phyloP scores from a whole-genome alignment of 2,797 vertebrate species.

The Sarcophilus harrisii region DNA sequence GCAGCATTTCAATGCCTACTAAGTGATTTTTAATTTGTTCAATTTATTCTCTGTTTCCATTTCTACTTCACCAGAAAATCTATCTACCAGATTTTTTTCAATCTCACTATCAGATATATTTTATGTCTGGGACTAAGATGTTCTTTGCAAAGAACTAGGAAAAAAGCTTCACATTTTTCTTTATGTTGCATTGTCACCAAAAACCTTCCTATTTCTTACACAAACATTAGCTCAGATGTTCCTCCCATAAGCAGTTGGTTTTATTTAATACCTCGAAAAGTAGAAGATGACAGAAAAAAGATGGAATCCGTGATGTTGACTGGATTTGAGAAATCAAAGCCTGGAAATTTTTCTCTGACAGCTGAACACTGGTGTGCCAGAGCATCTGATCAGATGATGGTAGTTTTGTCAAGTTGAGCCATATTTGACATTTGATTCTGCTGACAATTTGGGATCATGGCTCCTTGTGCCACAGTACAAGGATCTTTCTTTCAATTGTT shows the following conservation, averaged over 20 bases:
- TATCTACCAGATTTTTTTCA: not conserved
- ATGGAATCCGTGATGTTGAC: not conserved
- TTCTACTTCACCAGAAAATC: not conserved
- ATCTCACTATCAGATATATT: not conserved
- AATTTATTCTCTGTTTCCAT: not conserved
- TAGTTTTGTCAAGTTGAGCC: not conserved
- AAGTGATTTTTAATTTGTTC: not conserved
- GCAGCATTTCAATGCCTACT: not conserved
- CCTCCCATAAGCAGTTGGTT: not conserved
- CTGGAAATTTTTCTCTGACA: not conserved
- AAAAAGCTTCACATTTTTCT: not conserved
- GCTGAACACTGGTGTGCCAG: not conserved
- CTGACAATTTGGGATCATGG: not conserved
- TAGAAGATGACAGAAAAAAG: not conserved
- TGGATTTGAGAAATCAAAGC: not conserved
- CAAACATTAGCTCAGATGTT: not conserved
- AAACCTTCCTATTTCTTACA: not conserved
- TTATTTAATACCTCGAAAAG: not conserved
- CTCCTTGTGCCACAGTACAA: not conserved
- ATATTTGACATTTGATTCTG: not conserved
- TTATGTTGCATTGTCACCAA: not conserved
- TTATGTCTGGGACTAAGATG: not conserved
- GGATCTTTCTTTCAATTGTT: not conserved
- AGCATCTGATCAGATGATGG: not conserved
- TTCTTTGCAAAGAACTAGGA: not conserved